Evolutionary conservation across 2,797 vertebrate species (phyloP), one percentile per base, ranked within the genome.

Genomic region (Syngnathus acus): DNA sequence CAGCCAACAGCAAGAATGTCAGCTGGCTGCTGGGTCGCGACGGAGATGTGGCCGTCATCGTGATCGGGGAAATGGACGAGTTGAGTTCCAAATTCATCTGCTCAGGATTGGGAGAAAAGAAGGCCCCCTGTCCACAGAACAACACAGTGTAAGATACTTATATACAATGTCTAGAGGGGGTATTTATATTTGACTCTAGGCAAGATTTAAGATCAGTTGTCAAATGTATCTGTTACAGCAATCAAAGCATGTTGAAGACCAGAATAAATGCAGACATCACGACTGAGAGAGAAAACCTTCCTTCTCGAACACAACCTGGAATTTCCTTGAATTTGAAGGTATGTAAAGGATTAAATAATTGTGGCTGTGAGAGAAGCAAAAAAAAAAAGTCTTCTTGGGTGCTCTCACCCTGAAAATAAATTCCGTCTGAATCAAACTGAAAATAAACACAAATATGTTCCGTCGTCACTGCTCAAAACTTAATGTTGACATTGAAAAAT

Each of bases 1-100:
- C 84, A 92, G 91, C 84, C 60, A 87, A 86, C 66, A 73, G 85
- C 67, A 92, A 92, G 77, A 88, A 48, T 47, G 92, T 93, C 58
- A 91, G 80, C 78, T 93, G 91, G 92, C 79, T 89, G 65, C 84
- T 89, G 2, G 91, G 91, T 19, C 82, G 87, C 2, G 91, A 92
- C 26, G 92, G 92, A 72, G 91, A 92, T 9, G 88, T 93, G 53
- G 86, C 89, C 0, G 90, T 91, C 67, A 58, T 84, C 26, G 82
- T 90, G 62, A 91, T 93, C 5, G 90, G 88, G 32, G 92, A 92
- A 73, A 66, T 86, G 78, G 89, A 91, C 16, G 90, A 91, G 65
- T 75, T 90, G 63, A 88, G 72, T 58, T 88, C 89, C 65, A 90
- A 87, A 70, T 86, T 91, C 73, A 89, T 92, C 80, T 83, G 72